Conservation (phyloP, 2,113 vertebrate species). For the Caranx ignobilis region DNA sequence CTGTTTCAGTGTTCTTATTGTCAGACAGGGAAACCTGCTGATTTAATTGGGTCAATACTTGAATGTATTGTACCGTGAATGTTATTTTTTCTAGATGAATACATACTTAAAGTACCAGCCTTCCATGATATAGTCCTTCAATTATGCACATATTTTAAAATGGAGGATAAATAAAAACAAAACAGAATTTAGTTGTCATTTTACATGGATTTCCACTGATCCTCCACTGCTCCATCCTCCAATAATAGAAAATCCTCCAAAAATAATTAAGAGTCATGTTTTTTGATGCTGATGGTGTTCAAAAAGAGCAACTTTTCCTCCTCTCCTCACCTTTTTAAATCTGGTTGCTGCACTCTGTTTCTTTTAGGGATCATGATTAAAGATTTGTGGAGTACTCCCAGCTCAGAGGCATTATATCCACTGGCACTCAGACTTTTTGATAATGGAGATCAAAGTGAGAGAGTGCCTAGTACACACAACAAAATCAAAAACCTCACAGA, state of each 20-base stretch:
- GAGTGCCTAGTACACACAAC: slow-evolving; percentile 28
- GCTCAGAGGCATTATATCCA: neutral
- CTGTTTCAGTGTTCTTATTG: neutral
- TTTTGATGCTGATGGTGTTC: slow-evolving; percentile 5
- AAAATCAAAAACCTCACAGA: slow-evolving; percentile 27
- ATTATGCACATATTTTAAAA: neutral
- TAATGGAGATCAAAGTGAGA: slow-evolving; percentile 60
- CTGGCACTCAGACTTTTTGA: slow-evolving; percentile 40
- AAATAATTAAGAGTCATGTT: neutral
- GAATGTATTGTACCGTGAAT: too few species aligned
- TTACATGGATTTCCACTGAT: neutral
- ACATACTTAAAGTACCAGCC: too few species aligned
- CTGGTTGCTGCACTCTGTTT: neutral
- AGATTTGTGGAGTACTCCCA: slow-evolving; percentile 2
- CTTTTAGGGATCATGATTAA: neutral
- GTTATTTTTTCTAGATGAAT: too few species aligned
- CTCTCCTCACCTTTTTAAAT: slow-evolving; percentile 1
- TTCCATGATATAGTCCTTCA: too few species aligned
- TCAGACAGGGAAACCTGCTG: neutral
- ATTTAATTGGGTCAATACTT: neutral
- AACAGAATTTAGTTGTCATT: neutral
- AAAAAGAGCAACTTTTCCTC: slow-evolving; percentile 11
- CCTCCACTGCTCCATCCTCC: neutral
- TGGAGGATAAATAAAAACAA: neutral
- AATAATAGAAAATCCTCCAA: too few species aligned